Evolutionary conservation across 2,888 invertebrate species (phyloP), one percentile per base, ranked within the genome.

Genomic region (Orchesellides sinensis): DNA sequence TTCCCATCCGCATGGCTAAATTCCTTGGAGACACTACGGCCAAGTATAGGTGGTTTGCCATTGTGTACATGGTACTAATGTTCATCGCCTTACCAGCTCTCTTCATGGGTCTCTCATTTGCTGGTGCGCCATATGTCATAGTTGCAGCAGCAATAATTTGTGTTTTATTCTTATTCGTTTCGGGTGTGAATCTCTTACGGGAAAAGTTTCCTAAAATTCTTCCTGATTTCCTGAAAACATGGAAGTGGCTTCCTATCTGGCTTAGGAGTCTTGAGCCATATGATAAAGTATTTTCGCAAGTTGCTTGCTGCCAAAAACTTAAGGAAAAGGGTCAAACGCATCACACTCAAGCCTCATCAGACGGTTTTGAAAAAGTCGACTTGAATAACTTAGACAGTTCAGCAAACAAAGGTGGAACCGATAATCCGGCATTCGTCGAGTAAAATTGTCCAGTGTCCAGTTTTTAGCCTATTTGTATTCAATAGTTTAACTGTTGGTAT

Each of bases 41-140:
- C 23, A 89, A 90, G 84, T 92, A 92, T 87, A 90, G 92, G 3
- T 92, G 92, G 92, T 92, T 92, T 89, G 91, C 92, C 14, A 87
- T 91, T 27, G 83, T 91, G 23, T 92, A 92, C 89, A 88, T 91
- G 70, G 27, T 90, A 0, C 70, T 89, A 14, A 89, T 91, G 88
- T 90, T 91, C 85, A 84, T 89, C 10, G 14, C 89, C 0, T 74
- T 90, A 0, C 90, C 90, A 0, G 84, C 86, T 0, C 12, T 89
- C 12, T 89, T 90, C 12, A 90, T 91, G 78, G 85, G 85, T 0
- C 86, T 91, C 0, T 89, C 89, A 17, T 85, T 89, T 63, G 89
- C 90, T 80, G 90, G 90, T 2, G 54, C 87, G 0, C 40, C 85
- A 5, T 83, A 70, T 19, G 86, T 87, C 23, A 86, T 88, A 21